Conservation (phyloP, 2,797 vertebrate genomes). For the Pipistrellus nathusii region DNA sequence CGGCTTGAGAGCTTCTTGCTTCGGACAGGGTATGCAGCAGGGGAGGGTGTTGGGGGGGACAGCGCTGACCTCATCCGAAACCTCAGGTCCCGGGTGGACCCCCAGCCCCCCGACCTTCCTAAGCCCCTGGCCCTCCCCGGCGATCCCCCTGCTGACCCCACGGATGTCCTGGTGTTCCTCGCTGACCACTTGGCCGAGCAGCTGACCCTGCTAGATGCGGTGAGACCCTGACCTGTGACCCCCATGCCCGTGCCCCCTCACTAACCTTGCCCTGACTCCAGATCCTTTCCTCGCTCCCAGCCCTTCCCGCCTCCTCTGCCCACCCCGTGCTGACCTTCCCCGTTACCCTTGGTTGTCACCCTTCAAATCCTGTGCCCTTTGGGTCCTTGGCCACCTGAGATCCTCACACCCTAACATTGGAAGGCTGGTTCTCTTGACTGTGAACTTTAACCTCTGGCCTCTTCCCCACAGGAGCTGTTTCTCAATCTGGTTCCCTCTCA, state of each 20-base stretch:
- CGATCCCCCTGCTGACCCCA: constrained; percentile 89
- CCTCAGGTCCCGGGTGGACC: constrained; percentile 79
- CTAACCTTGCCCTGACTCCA: constrained; percentile 65
- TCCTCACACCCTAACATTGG: constrained; percentile 40
- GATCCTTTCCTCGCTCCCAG: constrained; percentile 62
- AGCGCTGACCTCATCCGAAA: constrained; percentile 74
- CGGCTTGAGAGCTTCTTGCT: constrained; percentile 90
- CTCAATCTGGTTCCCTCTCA: constrained; percentile 94
- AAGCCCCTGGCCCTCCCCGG: constrained; percentile 80
- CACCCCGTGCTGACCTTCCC: background rate
- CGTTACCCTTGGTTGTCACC: background rate
- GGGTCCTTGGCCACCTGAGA: constrained; percentile 53
- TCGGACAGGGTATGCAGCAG: constrained; percentile 80
- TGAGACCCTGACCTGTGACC: constrained; percentile 86
- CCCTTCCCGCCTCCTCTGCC: constrained; percentile 24
- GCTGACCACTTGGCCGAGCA: constrained; percentile 92
- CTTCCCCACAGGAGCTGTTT: constrained; percentile 91
- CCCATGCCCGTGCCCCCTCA: constrained; percentile 1
- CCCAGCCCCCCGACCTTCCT: constrained; percentile 78
- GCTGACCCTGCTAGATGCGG: constrained; percentile 94
- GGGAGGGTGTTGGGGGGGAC: constrained; percentile 78
- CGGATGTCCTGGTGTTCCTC: constrained; percentile 92
- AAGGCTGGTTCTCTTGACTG: constrained; percentile 26
- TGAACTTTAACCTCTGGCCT: constrained; percentile 66
- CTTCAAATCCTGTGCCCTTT: constrained; percentile 37